These are phyloP conservation scores for Xyliphius kryptos DNA, from an alignment of 2,113 vertebrate genomes.

Conservation along the genomic window DNA sequence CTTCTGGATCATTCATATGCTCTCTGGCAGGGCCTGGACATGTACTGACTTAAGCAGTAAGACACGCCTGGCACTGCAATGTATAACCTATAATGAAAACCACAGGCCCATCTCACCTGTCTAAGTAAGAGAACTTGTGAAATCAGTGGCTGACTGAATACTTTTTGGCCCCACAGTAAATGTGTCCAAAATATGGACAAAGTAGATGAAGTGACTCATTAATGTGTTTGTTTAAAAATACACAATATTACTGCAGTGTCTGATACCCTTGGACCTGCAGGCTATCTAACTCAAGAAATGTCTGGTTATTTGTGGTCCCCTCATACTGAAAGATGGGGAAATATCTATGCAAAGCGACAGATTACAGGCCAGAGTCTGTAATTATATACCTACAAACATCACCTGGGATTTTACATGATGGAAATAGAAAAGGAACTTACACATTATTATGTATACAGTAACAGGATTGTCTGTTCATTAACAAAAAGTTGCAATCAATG, in stretches of 20 bases:
- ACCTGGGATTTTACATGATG: background rate
- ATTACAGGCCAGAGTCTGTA: slow-evolving; percentile 6
- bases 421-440: background rate
- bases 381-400: slow-evolving; percentile 4
- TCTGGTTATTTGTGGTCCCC: background rate
- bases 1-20: too few relatives aligned
- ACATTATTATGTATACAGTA: background rate
- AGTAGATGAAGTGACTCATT: background rate
- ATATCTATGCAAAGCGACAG: background rate
- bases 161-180: too few relatives aligned
- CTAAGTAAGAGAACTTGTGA: too few relatives aligned
- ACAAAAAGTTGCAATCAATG: too few relatives aligned
- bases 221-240: background rate
- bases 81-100: too few relatives aligned
- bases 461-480: background rate
- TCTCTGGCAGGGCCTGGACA: too few relatives aligned
- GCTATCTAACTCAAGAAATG: background rate
- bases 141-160: too few relatives aligned
- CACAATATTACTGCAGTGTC: background rate
- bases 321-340: background rate
- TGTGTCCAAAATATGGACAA: too few relatives aligned
- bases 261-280: background rate
- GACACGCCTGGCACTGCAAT: too few relatives aligned
- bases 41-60: too few relatives aligned
- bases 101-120: too few relatives aligned